A percentile compares a stretch with the other conserved stretches of the same genome.
phyloP scores from a whole-genome alignment of 2,113 vertebrate genomes.

The Elephas maximus region DNA sequence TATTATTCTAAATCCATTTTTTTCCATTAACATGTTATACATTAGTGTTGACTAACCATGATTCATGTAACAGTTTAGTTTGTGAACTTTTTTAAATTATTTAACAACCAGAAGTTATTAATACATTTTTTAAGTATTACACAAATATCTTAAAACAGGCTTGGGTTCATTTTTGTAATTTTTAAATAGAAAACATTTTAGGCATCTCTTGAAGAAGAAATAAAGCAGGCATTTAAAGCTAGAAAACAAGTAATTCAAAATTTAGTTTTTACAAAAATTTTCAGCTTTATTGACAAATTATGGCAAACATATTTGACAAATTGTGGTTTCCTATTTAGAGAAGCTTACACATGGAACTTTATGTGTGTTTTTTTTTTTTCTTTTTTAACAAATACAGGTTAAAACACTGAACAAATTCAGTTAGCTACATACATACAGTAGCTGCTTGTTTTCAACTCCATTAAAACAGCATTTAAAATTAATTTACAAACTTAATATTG shows the following conservation, averaged over 20 bases:
- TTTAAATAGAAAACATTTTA: conserved; percentile 95
- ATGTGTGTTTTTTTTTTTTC: conserved; percentile 86
- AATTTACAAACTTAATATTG: conserved; percentile 95
- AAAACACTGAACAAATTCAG: conserved; percentile 99
- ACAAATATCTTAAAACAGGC: conserved; percentile 95
- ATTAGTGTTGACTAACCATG: conserved; percentile 95
- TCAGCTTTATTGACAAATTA: conserved; percentile 96
- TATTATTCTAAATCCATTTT: conserved; percentile 95
- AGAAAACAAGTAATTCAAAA: conserved; percentile 95
- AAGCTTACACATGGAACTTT: conserved; percentile 97
- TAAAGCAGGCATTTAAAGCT: conserved; percentile 95
- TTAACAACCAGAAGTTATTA: conserved; percentile 96
- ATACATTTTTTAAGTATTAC: conserved; percentile 95
- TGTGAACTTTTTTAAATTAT: conserved; percentile 96
- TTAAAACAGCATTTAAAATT: conserved; percentile 95
- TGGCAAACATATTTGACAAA: conserved; percentile 96
- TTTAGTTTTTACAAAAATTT: conserved; percentile 96
- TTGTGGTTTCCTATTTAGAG: conserved; percentile 98
- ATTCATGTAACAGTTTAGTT: conserved; percentile 95
- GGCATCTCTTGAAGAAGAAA: conserved; percentile 94
- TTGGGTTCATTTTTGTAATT: conserved; percentile 95
- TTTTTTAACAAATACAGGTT: conserved; percentile 97
- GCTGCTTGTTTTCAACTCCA: conserved; percentile 93
- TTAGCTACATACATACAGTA: conserved; percentile 97
- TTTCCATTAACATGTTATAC: conserved; percentile 96